phyloP scores from a whole-genome alignment of 2,888 invertebrate genomes.

The Cryptus armator region DNA sequence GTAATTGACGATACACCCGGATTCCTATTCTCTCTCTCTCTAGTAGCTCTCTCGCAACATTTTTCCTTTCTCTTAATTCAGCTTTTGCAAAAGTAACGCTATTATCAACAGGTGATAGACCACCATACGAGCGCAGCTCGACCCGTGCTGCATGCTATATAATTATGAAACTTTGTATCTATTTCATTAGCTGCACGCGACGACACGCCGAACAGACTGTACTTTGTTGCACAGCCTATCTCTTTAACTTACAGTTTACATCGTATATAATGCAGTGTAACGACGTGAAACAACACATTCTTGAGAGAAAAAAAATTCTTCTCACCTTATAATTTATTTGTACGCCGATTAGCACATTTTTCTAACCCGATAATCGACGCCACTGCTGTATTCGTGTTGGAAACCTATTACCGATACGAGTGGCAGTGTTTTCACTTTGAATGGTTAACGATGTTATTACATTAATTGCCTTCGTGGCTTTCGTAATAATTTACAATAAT shows the following conservation, averaged over 20 bases:
- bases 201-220: not conserved
- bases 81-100: not conserved
- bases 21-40: not conserved
- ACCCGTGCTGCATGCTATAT: not conserved
- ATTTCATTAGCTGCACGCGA: slow-evolving; percentile 10
- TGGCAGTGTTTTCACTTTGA: too few species aligned
- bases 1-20: not conserved
- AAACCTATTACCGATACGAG: too few species aligned
- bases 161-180: slow-evolving; percentile 14
- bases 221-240: not conserved
- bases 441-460: too few species aligned
- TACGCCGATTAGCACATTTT: not conserved
- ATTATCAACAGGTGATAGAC: not conserved
- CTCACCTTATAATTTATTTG: not conserved
- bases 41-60: not conserved
- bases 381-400: too few species aligned
- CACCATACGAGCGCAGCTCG: not conserved
- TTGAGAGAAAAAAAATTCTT: not conserved
- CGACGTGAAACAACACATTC: not conserved
- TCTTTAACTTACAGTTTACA: not conserved
- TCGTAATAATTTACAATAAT: too few species aligned
- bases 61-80: slow-evolving; percentile 2
- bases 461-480: too few species aligned
- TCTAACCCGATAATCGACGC: too few species aligned
- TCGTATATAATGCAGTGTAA: not conserved